Conservation (phyloP, 2,888 invertebrate species). For the Crioceris asparagi region DNA sequence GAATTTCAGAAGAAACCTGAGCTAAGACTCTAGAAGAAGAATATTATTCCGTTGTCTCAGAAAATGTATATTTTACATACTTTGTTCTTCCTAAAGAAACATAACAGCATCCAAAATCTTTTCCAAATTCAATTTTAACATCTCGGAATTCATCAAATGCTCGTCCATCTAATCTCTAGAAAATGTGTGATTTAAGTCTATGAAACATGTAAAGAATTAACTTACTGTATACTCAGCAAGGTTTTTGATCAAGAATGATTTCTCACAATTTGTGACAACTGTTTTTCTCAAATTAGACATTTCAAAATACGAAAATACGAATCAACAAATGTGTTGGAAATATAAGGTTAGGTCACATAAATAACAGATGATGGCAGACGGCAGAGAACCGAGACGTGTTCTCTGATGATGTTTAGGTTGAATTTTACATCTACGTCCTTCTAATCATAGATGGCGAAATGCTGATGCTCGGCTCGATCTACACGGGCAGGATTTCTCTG, state of each 20-base stretch:
- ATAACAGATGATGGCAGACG: too few relatives aligned
- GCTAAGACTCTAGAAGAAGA: conserved; percentile 57
- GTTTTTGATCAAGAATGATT: conserved; percentile 54
- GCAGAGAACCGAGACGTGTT: too few relatives aligned
- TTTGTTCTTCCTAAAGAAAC: conserved; percentile 70
- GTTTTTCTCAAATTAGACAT: conserved; percentile 53
- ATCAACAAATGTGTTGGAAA: conserved; percentile 2
- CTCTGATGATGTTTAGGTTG: too few relatives aligned
- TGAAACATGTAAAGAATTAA: conserved; percentile 4
- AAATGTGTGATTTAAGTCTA: conserved; percentile 4
- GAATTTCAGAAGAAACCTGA: conserved; percentile 81
- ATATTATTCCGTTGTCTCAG: too few relatives aligned
- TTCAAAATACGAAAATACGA: neutral
- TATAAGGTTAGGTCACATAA: conserved; percentile 3
- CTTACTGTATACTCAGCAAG: conserved; percentile 55
- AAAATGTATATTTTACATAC: conserved; percentile 36
- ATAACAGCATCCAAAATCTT: conserved; percentile 73
- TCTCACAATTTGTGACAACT: conserved; percentile 59
- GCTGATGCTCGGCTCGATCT: too few relatives aligned
- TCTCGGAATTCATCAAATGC: conserved; percentile 61
- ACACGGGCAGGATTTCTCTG: too few relatives aligned
- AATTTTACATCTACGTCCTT: too few relatives aligned
- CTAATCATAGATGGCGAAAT: too few relatives aligned
- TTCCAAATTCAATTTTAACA: conserved; percentile 62
- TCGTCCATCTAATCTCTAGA: conserved; percentile 66